Conservation (phyloP, 2,888 invertebrate genomes). For the Euproctis similis region DNA sequence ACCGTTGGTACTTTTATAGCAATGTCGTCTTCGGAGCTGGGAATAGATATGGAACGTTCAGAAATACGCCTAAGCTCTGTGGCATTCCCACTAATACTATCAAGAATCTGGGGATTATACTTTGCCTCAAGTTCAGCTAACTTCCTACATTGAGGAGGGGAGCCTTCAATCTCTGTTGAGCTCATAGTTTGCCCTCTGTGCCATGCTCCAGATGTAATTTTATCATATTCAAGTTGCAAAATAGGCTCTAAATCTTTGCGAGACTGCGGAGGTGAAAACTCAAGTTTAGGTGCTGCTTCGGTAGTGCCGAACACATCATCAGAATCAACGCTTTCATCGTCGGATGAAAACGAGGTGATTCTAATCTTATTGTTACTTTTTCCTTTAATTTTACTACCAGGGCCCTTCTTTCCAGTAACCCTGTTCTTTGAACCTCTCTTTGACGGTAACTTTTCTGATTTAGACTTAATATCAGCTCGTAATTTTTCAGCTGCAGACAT, state of each 20-base stretch:
- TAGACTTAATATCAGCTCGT: slow-evolving; percentile 70
- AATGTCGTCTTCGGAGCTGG: slow-evolving; percentile 84
- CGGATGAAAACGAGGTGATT: slow-evolving; percentile 85
- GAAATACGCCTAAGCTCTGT: slow-evolving; percentile 82
- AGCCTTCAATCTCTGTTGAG: slow-evolving; percentile 85
- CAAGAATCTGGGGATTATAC: slow-evolving; percentile 78
- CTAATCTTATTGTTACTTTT: slow-evolving; percentile 82
- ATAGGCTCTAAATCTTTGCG: slow-evolving; percentile 85
- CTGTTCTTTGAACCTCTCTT: slow-evolving; percentile 79
- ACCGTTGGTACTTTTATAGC: slow-evolving; percentile 74
- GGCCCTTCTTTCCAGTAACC: slow-evolving; percentile 75
- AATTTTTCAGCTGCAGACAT: slow-evolving; percentile 67
- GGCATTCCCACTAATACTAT: slow-evolving; percentile 78
- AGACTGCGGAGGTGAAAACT: slow-evolving; percentile 85
- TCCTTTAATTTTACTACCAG: slow-evolving; percentile 75
- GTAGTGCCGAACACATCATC: slow-evolving; percentile 86
- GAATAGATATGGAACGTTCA: slow-evolving; percentile 84
- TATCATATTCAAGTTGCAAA: slow-evolving; percentile 81
- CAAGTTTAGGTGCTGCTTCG: slow-evolving; percentile 83
- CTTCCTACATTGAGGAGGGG: slow-evolving; percentile 83
- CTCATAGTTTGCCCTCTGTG: slow-evolving; percentile 84
- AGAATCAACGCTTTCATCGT: slow-evolving; percentile 85
- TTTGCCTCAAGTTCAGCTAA: slow-evolving; percentile 79
- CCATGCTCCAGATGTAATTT: slow-evolving; percentile 80
- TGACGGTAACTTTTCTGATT: slow-evolving; percentile 78